phyloP scores from a whole-genome alignment of 2,113 vertebrate species.

The Patagioenas fasciata region DNA sequence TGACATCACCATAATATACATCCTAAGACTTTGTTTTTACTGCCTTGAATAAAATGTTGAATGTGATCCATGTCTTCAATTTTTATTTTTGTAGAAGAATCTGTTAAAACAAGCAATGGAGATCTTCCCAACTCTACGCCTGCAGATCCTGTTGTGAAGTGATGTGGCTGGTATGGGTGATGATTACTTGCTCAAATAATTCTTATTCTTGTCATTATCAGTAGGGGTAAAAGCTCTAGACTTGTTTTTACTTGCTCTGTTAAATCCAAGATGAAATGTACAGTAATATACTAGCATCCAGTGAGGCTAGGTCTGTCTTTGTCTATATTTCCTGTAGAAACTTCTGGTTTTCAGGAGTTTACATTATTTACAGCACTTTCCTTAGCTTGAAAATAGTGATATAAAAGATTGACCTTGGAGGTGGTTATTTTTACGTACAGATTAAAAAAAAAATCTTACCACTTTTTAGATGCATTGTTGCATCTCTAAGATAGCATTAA shows the following conservation, averaged over 20 bases:
- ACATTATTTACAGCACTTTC: slow-evolving; percentile 26
- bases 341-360: slow-evolving; percentile 46
- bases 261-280: slow-evolving; percentile 3
- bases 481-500: slow-evolving; percentile 7
- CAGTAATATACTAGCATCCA: background rate
- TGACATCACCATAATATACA: background rate
- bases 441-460: background rate
- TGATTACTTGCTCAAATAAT: background rate
- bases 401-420: background rate
- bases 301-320: background rate
- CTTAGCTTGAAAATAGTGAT: slow-evolving; percentile 20
- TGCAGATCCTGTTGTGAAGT: slow-evolving; percentile 77
- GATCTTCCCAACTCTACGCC: slow-evolving; percentile 51
- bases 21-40: background rate
- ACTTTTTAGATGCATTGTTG: slow-evolving; percentile 39
- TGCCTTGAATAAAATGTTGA: background rate
- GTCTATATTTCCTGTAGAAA: background rate
- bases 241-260: slow-evolving; percentile 11
- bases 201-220: background rate
- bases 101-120: slow-evolving; percentile 68
- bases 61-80: background rate
- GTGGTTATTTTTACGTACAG: background rate
- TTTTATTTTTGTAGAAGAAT: slow-evolving; percentile 71
- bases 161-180: slow-evolving; percentile 30
- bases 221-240: slow-evolving; percentile 1